A percentile compares a stretch with the other conserved stretches of the same genome.
Conservation (phyloP, 2,797 vertebrate genomes). For the Lacerta agilis region DNA sequence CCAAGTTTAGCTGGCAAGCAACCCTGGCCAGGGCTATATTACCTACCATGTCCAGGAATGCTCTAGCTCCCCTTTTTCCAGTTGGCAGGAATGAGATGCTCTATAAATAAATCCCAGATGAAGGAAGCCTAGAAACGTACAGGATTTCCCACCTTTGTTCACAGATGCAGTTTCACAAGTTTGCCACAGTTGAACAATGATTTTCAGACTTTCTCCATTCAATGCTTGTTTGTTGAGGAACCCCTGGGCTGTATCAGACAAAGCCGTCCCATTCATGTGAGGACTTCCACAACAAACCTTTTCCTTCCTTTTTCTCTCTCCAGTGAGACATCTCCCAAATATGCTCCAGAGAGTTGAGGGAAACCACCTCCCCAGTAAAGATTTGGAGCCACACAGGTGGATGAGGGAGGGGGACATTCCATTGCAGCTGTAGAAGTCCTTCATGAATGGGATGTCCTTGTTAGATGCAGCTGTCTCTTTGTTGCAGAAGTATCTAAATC, state of each 20-base stretch:
- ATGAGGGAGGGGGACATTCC: too few species aligned
- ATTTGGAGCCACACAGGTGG: too few species aligned
- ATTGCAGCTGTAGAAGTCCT: background rate
- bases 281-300: too few species aligned
- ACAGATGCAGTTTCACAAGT: background rate
- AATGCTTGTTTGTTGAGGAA: background rate
- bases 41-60: conserved; percentile 24
- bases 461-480: too few species aligned
- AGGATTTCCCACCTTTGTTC: background rate
- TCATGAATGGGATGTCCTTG: background rate
- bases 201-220: background rate
- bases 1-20: conserved; percentile 11
- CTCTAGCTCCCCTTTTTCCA: conserved; percentile 37
- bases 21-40: conserved; percentile 24
- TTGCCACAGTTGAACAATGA: background rate
- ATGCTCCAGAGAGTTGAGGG: too few species aligned
- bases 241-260: too few species aligned
- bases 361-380: too few species aligned
- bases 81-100: conserved; percentile 37
- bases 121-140: conserved; percentile 20
- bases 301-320: too few species aligned
- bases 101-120: conserved; percentile 40
- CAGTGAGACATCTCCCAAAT: too few species aligned
- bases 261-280: too few species aligned
- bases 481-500: background rate